phyloP scores from a whole-genome alignment of 2,888 invertebrate genomes.

The Dicyrtomina minuta region DNA sequence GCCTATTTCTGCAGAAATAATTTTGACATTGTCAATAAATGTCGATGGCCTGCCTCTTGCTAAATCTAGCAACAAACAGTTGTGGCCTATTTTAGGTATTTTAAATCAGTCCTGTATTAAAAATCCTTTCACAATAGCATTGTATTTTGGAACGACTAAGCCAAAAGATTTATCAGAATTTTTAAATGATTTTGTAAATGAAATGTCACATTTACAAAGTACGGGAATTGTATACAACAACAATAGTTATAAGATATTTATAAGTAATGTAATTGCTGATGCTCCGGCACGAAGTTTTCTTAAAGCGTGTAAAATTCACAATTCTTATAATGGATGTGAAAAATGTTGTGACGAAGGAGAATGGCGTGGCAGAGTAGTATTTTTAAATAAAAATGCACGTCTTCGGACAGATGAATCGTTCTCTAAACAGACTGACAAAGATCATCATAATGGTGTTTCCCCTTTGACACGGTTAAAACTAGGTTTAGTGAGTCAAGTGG shows the following conservation, averaged over 20 bases:
- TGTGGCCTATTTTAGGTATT: too few relatives aligned
- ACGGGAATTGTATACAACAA: not conserved
- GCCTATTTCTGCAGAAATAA: too few relatives aligned
- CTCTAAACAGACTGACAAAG: constrained; percentile 34
- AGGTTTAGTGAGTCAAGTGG: too few relatives aligned
- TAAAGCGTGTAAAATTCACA: constrained; percentile 5
- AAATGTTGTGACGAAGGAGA: constrained; percentile 19
- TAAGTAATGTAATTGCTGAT: constrained; percentile 13
- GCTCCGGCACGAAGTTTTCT: constrained; percentile 26
- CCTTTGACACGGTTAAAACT: too few relatives aligned
- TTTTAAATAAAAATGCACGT: not conserved
- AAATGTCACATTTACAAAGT: not conserved
- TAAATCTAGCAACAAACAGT: too few relatives aligned
- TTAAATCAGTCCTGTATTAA: too few relatives aligned
- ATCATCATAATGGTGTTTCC: constrained; percentile 36
- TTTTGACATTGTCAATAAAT: too few relatives aligned
- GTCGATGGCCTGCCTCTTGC: too few relatives aligned
- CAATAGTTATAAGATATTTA: not conserved
- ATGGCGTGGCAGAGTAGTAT: not conserved
- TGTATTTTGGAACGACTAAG: too few relatives aligned
- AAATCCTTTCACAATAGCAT: too few relatives aligned
- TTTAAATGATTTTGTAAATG: constrained; percentile 10
- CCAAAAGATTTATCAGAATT: too few relatives aligned
- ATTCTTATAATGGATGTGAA: constrained; percentile 13
- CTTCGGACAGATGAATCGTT: constrained; percentile 30